phyloP scores from a whole-genome alignment of 2,888 invertebrate species.

The Aphodius granarius region DNA sequence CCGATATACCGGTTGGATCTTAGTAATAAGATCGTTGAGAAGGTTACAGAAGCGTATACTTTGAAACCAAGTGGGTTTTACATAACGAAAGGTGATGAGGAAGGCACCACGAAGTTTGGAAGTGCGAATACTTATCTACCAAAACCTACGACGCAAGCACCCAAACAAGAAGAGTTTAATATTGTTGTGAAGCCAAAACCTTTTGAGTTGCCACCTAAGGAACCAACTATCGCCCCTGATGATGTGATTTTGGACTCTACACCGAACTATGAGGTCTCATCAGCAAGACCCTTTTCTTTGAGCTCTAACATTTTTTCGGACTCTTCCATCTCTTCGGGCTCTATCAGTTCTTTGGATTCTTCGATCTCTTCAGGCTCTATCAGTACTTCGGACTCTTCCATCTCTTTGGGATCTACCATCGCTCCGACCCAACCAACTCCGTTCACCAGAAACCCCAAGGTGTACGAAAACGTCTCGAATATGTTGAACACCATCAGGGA shows the following conservation, averaged over 20 bases:
- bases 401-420: slow-evolving; percentile 6
- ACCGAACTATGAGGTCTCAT: slow-evolving; percentile 43
- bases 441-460: slow-evolving; percentile 58
- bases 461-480: slow-evolving; percentile 56
- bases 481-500: slow-evolving; percentile 70
- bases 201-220: slow-evolving; percentile 21
- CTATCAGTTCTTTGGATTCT: too few relatives aligned
- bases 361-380: too few relatives aligned
- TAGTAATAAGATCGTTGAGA: not conserved
- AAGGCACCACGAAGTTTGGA: slow-evolving; percentile 5
- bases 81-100: slow-evolving; percentile 14
- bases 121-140: slow-evolving; percentile 27
- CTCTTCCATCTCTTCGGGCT: slow-evolving; percentile 42
- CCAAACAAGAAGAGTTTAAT: slow-evolving; percentile 13
- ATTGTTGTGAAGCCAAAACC: slow-evolving; percentile 24
- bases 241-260: not conserved
- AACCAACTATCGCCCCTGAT: not conserved
- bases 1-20: slow-evolving; percentile 18
- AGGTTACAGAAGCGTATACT: not conserved
- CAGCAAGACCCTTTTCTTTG: slow-evolving; percentile 45
- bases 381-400: too few relatives aligned
- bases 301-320: slow-evolving; percentile 29
- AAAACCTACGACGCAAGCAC: slow-evolving; percentile 18
- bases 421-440: slow-evolving; percentile 42
- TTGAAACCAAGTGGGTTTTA: slow-evolving; percentile 18